phyloP scores from a whole-genome alignment of 2,113 vertebrate species.

The Hyperopisus bebe region DNA sequence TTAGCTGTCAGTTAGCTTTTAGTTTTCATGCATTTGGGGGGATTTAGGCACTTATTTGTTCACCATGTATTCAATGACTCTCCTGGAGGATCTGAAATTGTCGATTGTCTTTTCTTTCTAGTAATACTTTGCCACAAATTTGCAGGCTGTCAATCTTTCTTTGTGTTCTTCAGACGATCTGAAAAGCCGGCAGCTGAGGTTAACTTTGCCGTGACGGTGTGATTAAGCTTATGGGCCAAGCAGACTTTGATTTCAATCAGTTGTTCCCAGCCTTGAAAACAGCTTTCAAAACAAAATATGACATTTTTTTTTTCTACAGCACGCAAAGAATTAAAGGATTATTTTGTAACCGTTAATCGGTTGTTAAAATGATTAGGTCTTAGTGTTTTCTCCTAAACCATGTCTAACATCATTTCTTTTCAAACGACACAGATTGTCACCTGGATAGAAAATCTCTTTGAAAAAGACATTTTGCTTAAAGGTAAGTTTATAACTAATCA shows the following conservation, averaged over 20 bases:
- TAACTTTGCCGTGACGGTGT: background rate
- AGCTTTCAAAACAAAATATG: background rate
- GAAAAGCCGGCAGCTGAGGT: background rate
- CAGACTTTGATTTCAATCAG: background rate
- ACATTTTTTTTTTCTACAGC: background rate
- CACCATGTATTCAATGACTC: background rate
- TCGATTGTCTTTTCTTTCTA: slow-evolving; percentile 10
- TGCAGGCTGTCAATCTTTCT: background rate
- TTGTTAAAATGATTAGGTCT: slow-evolving; percentile 14
- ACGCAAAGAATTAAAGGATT: slow-evolving; percentile 1
- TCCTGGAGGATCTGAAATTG: slow-evolving; percentile 15
- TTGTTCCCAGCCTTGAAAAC: background rate
- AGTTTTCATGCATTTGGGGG: background rate
- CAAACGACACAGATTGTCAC: background rate
- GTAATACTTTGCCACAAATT: slow-evolving; percentile 5
- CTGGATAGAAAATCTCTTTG: slow-evolving; percentile 13
- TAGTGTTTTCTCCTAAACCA: background rate
- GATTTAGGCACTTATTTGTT: background rate
- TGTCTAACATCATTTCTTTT: background rate
- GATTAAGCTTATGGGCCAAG: background rate
- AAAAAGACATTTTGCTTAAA: background rate
- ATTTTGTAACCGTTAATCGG: background rate
- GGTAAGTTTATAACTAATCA: background rate
- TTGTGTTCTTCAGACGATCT: background rate
- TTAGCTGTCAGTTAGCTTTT: slow-evolving; percentile 6